Evolutionary conservation across 1,140 invertebrate genomes (phyloP), one percentile per base, ranked within the genome.

Genomic region (Olivierus martensii): DNA sequence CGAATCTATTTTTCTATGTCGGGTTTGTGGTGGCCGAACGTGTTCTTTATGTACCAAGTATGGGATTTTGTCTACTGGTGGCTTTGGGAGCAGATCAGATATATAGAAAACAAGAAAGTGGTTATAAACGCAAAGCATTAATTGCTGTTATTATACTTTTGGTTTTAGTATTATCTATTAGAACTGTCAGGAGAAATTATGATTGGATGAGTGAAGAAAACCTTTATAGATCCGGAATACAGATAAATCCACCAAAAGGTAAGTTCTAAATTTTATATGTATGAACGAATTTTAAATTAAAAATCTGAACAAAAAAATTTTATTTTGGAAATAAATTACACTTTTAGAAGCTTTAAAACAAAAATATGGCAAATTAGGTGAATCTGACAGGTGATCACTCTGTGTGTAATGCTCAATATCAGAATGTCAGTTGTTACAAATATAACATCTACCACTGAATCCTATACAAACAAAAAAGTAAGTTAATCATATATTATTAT

Each of bases 161-260:
- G 6, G 35, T 69, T 3, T 73, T 78, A 9, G 41, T 42, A 9
- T 79, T 89, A 63, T 80, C 83, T 58, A 75, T 77, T 1, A 76
- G 82, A 56, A 98, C 92, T 0, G 65, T 91, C 55, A 64, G 76
- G 21, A 71, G 93, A 54, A 97, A 97, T 67, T 68, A 75, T 46
- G 92, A 95, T 66, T 97, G 93, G 93, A 71, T 74, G 49, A 82
- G 88, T 57, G 93, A 97, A 70, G 93, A 96, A 71, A 83, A 80
- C 56, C 75, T 98, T 1, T 98, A 95, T 69, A 73, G 81, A 60
- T 88, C 91, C 41, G 93, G 92, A 9, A 77, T 97, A 46, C 69
- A 77, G 47, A 80, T 96, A 59, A 98, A 97, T 72, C 92, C 93
- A 51, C 88, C 93, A n/a, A 97, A 97, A 86, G 89, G 92, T 95